These are phyloP conservation scores for Apantesis nais DNA, from an alignment of 2,888 invertebrate genomes.

Conservation along the genomic window DNA sequence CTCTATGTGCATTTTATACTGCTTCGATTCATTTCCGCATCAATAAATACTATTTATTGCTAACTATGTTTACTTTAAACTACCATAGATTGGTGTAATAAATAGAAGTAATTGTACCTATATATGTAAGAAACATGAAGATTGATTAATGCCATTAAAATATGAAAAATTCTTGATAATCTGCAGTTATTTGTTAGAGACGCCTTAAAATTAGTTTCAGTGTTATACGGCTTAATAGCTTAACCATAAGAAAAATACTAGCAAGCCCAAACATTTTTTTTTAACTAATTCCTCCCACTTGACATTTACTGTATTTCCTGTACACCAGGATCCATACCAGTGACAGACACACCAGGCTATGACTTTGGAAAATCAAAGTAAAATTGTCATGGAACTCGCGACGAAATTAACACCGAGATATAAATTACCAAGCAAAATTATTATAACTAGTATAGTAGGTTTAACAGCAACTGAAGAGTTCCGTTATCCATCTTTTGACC, in stretches of 20 bases:
- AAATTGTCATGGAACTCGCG: background rate
- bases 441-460: too few relatives aligned
- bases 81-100: background rate
- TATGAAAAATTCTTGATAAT: too few relatives aligned
- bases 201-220: background rate
- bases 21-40: conserved; percentile 23
- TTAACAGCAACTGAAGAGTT: too few relatives aligned
- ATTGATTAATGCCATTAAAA: background rate
- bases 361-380: background rate
- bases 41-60: conserved; percentile 20
- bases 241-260: background rate
- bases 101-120: background rate
- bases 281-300: background rate
- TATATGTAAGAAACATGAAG: too few relatives aligned
- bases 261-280: background rate
- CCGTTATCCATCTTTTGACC: too few relatives aligned
- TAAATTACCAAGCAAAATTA: background rate
- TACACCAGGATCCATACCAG: background rate
- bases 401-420: background rate
- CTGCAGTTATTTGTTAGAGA: too few relatives aligned
- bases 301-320: too few relatives aligned
- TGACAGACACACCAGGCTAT: background rate
- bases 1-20: conserved; percentile 37
- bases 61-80: conserved; percentile 13
- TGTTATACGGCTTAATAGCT: too few relatives aligned